Evolutionary conservation across 2,113 vertebrate species (phyloP).

Genomic region (Dermatemys mawii): DNA sequence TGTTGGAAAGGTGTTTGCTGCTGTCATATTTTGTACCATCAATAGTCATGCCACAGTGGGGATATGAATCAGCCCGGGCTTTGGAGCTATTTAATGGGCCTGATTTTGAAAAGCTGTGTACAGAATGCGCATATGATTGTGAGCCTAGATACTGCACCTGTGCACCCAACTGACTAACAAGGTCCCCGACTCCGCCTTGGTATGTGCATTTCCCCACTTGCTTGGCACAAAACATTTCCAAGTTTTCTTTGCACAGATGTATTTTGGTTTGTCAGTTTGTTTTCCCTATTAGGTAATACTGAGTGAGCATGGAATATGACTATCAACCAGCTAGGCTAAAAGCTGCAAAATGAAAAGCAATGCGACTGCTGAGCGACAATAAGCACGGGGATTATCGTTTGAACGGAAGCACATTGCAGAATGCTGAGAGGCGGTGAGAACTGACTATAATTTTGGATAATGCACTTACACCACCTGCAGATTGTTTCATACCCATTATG

Average conservation of each 20-base stretch:
- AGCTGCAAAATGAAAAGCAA: slow-evolving; percentile 32
- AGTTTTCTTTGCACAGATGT: not conserved
- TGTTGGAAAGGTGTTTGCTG: not conserved
- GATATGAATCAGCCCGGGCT: not conserved
- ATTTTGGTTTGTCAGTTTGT: not conserved
- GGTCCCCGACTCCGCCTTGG: not conserved
- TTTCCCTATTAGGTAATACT: not conserved
- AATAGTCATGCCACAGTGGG: not conserved
- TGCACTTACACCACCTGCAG: not conserved
- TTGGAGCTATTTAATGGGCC: not conserved
- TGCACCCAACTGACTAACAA: not conserved
- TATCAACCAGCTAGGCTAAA: slow-evolving; percentile 30
- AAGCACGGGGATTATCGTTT: not conserved
- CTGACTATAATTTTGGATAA: not conserved
- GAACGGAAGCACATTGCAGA: not conserved
- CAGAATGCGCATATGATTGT: not conserved
- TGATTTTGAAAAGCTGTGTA: not conserved
- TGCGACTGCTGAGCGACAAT: not conserved
- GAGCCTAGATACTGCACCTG: not conserved
- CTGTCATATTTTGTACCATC: not conserved
- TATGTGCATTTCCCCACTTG: not conserved
- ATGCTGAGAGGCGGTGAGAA: not conserved
- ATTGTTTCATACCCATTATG: not conserved
- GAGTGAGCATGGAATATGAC: not conserved
- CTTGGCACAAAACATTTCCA: not conserved